Base-by-base conservation (phyloP, 2,888 invertebrate genomes). In the Heliconius ismenius region DNA sequence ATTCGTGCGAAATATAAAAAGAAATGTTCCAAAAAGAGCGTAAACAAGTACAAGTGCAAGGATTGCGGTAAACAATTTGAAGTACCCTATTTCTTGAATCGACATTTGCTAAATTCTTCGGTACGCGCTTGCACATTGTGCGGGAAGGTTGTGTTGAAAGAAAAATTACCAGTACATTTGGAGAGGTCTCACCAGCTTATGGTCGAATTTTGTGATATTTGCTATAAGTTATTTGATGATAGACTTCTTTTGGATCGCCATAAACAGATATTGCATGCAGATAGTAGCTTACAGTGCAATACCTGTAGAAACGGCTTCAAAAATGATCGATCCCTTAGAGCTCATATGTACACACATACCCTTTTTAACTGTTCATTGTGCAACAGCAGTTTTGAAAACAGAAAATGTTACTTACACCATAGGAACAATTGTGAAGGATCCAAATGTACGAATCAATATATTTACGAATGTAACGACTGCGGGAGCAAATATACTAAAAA, bases 391-490 rank as follows among this genome's bases (percentile, higher is more conserved):
- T 92, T 88, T 76, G 91, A 92, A 4, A 93, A 91, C 72, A 84
- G 87, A 0, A 87, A 89, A 75, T 93, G 93, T 69, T 89, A 82
- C 64, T 86, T 85, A 24, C 83, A 92, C 76, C 93, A 93, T 76
- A 84, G 83, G 10, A 84, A 82, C 6, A 81, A 79, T 4, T 93
- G 93, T 80, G 82, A 81, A 7, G 75, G 79, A 11, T 39, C 75
- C 1, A 75, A 80, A 9, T 28, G 62, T 1, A 58, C 77, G 3
- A 73, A 76, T 62, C 43, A 81, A 24, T 76, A 80, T 1, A 21
- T 72, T 3, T 93, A 85, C 76, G 85, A 85, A 7, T 93, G 93
- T 75, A 86, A 91, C 60, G 79, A 91, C 3, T 93, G 93, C 80
- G 92, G 91, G 0, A 84, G 81, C 0, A 84, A 82, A 1, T 93